Percentiles rank a stretch among this genome's conserved stretches.
Conservation (phyloP, 92 coral and sea anemone genomes). For the Umimayanthus chanpuru region DNA sequence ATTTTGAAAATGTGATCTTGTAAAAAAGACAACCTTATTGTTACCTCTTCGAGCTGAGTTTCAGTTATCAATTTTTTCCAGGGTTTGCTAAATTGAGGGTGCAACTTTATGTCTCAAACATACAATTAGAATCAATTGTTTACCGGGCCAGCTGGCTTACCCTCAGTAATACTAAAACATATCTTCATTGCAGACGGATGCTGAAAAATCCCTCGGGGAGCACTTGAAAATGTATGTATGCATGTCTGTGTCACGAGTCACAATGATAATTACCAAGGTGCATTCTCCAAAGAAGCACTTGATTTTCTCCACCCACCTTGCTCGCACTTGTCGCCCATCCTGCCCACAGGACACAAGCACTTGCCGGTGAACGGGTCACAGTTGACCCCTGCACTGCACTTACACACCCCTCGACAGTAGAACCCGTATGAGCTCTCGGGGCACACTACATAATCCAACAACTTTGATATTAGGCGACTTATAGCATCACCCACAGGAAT, state of each 20-base stretch:
- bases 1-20: too few relatives aligned
- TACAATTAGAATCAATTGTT: too few relatives aligned
- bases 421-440: constrained; percentile 70
- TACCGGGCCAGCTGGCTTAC: too few relatives aligned
- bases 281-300: not conserved
- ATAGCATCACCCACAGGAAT: not conserved
- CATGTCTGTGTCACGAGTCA: not conserved
- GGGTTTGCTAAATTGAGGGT: too few relatives aligned
- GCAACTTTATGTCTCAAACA: not conserved
- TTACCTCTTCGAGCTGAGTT: too few relatives aligned
- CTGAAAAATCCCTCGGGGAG: too few relatives aligned
- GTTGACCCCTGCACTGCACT: constrained; percentile 62
- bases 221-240: too few relatives aligned
- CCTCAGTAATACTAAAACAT: too few relatives aligned
- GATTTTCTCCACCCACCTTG: constrained; percentile 37
- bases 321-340: constrained; percentile 72
- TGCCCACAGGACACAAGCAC: constrained; percentile 81
- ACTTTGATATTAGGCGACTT: not conserved
- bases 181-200: too few relatives aligned
- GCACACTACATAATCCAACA: constrained; percentile 55
- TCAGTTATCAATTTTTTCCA: too few relatives aligned
- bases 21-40: too few relatives aligned
- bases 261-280: not conserved
- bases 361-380: constrained; percentile 78
- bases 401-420: constrained; percentile 67